Conservation (phyloP, 2,888 invertebrate species). For the Zele albiditarsus region DNA sequence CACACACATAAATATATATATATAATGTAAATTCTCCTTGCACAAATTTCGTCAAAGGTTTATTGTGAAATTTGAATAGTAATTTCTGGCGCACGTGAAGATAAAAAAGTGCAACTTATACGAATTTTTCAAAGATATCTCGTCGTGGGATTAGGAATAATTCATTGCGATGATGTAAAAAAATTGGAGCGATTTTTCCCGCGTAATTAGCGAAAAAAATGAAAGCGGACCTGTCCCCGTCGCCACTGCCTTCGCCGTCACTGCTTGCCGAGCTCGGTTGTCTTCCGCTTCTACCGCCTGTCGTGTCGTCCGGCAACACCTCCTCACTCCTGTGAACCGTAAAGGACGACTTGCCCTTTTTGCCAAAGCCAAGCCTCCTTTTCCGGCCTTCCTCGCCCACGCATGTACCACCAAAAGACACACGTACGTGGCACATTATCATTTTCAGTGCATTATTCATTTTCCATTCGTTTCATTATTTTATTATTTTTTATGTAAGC, state of each 20-base stretch:
- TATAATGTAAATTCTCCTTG: conserved; percentile 34
- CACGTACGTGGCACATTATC: conserved; percentile 67
- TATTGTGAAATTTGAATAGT: neutral
- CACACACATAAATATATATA: neutral
- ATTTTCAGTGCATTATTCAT: conserved; percentile 51
- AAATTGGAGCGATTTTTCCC: conserved; percentile 16
- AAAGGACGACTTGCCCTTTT: conserved; percentile 95
- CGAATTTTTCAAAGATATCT: neutral
- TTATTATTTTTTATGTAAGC: conserved; percentile 42
- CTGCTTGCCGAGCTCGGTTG: conserved; percentile 95
- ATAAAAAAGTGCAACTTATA: neutral
- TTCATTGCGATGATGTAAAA: neutral
- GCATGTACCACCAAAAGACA: conserved; percentile 70
- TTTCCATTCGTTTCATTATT: conserved; percentile 45
- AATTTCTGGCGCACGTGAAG: neutral
- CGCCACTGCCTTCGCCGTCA: conserved; percentile 89
- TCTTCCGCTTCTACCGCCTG: conserved; percentile 73
- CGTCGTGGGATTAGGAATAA: neutral
- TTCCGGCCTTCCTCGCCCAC: conserved; percentile 85
- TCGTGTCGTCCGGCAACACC: conserved; percentile 88
- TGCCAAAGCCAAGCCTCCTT: conserved; percentile 95
- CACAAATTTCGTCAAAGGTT: conserved; percentile 17
- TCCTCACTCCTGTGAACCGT: conserved; percentile 99
- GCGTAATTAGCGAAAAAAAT: conserved; percentile 24
- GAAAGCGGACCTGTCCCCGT: conserved; percentile 86